Percentiles rank a stretch among this genome's conserved stretches.
Conservation (phyloP, 2,113 vertebrate genomes). For the Marcusenius ussheri region DNA sequence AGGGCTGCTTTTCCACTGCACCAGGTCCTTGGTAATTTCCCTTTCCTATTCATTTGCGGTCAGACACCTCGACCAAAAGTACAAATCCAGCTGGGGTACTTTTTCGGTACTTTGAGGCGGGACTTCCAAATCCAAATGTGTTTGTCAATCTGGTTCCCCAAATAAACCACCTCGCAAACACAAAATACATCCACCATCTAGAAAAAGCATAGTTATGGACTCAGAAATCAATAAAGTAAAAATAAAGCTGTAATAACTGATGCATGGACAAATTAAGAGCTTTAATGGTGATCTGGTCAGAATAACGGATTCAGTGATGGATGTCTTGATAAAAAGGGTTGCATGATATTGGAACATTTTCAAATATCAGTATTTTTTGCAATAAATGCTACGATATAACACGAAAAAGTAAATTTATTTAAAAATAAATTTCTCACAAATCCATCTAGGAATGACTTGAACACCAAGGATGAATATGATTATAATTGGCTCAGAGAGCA, state of each 20-base stretch:
- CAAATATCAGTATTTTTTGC: not conserved
- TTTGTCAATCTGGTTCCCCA: not conserved
- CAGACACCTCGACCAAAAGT: not conserved
- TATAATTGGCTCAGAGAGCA: too few relatives aligned
- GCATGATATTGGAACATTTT: not conserved
- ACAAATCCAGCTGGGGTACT: not conserved
- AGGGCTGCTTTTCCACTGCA: not conserved
- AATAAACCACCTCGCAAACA: not conserved
- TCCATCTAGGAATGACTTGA: not conserved
- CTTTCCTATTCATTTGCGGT: not conserved
- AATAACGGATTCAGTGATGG: not conserved
- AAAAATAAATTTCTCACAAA: not conserved
- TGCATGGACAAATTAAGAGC: not conserved
- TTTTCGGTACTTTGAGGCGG: not conserved
- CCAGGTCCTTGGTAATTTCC: not conserved
- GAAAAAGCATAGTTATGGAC: not conserved
- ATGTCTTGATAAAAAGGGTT: not conserved
- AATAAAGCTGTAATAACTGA: not conserved
- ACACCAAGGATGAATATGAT: not conserved
- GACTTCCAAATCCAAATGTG: too few relatives aligned
- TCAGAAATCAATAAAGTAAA: not conserved
- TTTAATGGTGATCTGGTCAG: not conserved
- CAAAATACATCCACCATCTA: not conserved
- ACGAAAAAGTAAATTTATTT: too few relatives aligned
- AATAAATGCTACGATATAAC: not conserved